These are phyloP conservation scores for Eudyptes chrysolophus DNA, from an alignment of 2,113 vertebrate genomes.

Conservation along the genomic window DNA sequence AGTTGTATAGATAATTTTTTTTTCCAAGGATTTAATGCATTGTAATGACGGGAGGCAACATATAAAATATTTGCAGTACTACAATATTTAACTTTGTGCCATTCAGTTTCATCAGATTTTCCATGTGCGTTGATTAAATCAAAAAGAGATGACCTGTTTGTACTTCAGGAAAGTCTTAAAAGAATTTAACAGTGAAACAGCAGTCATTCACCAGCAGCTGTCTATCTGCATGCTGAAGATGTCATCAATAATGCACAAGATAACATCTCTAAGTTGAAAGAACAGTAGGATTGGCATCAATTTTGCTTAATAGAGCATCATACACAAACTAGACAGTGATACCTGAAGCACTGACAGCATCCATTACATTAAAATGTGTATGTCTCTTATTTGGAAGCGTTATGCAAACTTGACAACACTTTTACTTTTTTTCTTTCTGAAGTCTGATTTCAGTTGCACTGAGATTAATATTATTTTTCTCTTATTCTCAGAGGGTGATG, in stretches of 20 bases:
- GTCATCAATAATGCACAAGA: slow-evolving; percentile 64
- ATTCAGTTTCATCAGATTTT: neutral
- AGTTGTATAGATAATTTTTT: neutral
- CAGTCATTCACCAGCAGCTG: slow-evolving; percentile 43
- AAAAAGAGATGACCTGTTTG: slow-evolving; percentile 10
- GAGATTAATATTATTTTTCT: slow-evolving; percentile 53
- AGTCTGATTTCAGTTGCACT: slow-evolving; percentile 38
- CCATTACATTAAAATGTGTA: neutral
- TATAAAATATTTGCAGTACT: neutral
- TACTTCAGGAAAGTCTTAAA: slow-evolving; percentile 30
- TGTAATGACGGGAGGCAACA: neutral
- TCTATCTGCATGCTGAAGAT: slow-evolving; percentile 50
- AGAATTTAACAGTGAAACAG: neutral
- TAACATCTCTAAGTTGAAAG: slow-evolving; percentile 44
- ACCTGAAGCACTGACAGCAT: slow-evolving; percentile 35
- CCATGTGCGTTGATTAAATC: slow-evolving; percentile 12
- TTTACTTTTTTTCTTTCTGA: neutral
- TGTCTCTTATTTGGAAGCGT: neutral
- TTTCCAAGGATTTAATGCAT: neutral
- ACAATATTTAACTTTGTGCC: slow-evolving; percentile 13
- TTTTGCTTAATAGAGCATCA: slow-evolving; percentile 57
- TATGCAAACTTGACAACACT: slow-evolving; percentile 28
- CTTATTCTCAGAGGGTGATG: slow-evolving; percentile 88
- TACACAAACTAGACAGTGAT: slow-evolving; percentile 32
- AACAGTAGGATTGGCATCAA: slow-evolving; percentile 36